A percentile compares a stretch with the other conserved stretches of the same genome.
Evolutionary conservation across 2,797 vertebrate species (phyloP).

Genomic region (Loriculus beryllinus): DNA sequence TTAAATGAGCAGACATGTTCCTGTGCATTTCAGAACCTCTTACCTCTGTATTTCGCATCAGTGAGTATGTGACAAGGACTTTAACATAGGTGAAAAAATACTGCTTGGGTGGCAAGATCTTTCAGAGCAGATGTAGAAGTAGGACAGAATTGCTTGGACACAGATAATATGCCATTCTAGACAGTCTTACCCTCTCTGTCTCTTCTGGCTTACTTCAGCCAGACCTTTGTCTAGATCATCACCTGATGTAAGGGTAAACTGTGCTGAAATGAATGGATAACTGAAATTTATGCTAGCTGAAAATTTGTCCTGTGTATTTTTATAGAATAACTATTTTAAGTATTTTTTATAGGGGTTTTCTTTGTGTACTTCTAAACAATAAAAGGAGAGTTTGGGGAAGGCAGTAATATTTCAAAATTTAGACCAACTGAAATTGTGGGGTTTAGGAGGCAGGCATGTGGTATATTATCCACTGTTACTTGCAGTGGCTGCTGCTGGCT

Average conservation of each 20-base stretch:
- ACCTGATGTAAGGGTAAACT: not conserved
- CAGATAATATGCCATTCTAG: not conserved
- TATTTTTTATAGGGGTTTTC: not conserved
- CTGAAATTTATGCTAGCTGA: not conserved
- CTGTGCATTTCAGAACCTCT: constrained; percentile 79
- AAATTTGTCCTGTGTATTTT: not conserved
- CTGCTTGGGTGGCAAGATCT: not conserved
- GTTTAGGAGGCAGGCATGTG: not conserved
- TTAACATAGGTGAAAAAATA: not conserved
- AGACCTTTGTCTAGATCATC: not conserved
- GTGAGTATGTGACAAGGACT: constrained; percentile 76
- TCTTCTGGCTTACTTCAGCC: not conserved
- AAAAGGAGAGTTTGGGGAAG: not conserved
- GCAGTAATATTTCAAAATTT: not conserved
- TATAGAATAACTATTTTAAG: not conserved
- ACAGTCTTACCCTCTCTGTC: not conserved
- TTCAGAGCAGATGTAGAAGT: not conserved
- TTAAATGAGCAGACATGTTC: constrained; percentile 83
- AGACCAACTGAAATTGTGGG: not conserved
- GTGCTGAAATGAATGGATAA: not conserved
- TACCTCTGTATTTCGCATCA: constrained; percentile 78
- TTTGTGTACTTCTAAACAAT: not conserved
- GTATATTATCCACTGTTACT: not conserved
- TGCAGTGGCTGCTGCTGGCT: not conserved
- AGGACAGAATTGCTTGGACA: not conserved